phyloP scores from a whole-genome alignment of 2,888 invertebrate species.

The Protonemura montana region DNA sequence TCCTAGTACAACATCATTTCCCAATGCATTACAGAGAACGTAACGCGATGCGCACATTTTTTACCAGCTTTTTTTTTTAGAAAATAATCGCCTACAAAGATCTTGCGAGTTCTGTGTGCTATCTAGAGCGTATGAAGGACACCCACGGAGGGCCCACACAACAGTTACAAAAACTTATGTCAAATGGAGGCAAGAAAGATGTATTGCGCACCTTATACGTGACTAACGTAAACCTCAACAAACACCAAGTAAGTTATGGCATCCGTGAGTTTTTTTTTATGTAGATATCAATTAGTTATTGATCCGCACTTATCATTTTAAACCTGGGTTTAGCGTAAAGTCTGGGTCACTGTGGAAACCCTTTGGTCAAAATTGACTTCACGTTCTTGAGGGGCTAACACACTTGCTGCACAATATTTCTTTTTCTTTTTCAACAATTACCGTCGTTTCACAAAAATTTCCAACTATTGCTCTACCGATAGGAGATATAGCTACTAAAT shows the following conservation, averaged over 20 bases:
- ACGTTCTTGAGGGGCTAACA: too few species aligned
- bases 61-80: conserved; percentile 54
- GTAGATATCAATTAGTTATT: too few species aligned
- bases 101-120: conserved; percentile 58
- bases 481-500: conserved; percentile 1
- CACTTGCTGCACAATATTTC: too few species aligned
- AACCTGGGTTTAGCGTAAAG: too few species aligned
- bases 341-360: too few species aligned
- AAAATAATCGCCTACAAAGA: conserved; percentile 61
- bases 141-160: conserved; percentile 47
- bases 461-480: too few species aligned
- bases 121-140: conserved; percentile 58
- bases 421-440: too few species aligned
- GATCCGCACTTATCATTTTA: too few species aligned
- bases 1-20: not conserved
- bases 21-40: not conserved
- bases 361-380: too few species aligned
- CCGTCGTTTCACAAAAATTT: not conserved
- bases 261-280: too few species aligned
- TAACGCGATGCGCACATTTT: not conserved
- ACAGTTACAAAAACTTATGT: conserved; percentile 49
- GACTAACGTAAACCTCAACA: conserved; percentile 57
- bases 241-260: conserved; percentile 57
- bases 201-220: conserved; percentile 53
- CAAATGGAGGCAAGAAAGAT: conserved; percentile 43